Percentiles rank a stretch among this genome's conserved stretches.
Evolutionary conservation across 2,888 invertebrate species (phyloP).

Genomic region (Drosophila falleni): DNA sequence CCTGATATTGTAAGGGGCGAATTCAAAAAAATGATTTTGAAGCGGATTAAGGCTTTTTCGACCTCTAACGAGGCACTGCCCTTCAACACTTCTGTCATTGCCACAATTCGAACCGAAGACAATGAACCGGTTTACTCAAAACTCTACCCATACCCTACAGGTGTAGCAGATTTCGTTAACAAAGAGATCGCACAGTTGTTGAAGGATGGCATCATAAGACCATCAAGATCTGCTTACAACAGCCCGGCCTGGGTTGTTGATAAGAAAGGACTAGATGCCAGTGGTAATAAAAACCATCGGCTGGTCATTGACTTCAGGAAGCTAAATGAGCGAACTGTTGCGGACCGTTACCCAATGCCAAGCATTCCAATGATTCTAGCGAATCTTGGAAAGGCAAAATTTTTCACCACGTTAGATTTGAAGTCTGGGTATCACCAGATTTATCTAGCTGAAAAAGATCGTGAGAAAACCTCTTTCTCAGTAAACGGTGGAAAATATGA

Average conservation of each 20-base stretch:
- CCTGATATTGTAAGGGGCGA: too few relatives aligned
- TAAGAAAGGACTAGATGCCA: slow-evolving; percentile 3
- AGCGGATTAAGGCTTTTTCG: too few relatives aligned
- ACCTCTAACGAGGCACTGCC: too few relatives aligned
- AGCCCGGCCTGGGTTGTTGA: slow-evolving; percentile 10
- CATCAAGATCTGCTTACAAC: slow-evolving; percentile 2
- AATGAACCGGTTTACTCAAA: not conserved
- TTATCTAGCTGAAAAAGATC: not conserved
- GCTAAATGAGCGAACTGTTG: not conserved
- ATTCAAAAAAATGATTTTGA: too few relatives aligned
- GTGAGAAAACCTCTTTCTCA: slow-evolving; percentile 1
- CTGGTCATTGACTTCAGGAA: slow-evolving; percentile 11
- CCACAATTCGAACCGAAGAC: too few relatives aligned
- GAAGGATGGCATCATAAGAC: not conserved
- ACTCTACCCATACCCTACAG: not conserved
- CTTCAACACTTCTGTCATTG: too few relatives aligned
- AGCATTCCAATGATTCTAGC: slow-evolving; percentile 5
- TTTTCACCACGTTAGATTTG: slow-evolving; percentile 10
- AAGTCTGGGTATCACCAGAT: too few relatives aligned
- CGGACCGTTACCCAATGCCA: slow-evolving; percentile 9
- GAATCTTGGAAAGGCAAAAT: not conserved
- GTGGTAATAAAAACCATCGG: not conserved
- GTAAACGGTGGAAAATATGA: slow-evolving; percentile 9
- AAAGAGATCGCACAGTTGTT: not conserved
- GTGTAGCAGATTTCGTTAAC: slow-evolving; percentile 6